Conservation (phyloP, 64 coral and sea anemone species). For the Dendronephthya gigantea region DNA sequence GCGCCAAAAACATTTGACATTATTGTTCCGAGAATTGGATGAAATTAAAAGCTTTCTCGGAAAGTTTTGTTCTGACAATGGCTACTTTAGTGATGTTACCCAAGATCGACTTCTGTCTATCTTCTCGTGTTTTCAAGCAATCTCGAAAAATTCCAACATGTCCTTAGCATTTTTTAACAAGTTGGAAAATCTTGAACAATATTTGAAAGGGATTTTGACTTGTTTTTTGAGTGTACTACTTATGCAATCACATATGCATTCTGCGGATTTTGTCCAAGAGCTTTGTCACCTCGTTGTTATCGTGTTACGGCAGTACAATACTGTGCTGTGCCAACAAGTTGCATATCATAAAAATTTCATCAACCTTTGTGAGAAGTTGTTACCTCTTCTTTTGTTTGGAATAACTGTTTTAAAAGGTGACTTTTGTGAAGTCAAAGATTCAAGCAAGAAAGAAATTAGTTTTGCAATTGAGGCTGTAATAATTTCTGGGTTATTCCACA, state of each 20-base stretch:
- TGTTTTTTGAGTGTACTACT: not conserved
- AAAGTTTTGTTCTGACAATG: not conserved
- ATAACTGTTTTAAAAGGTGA: not conserved
- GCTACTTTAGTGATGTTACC: not conserved
- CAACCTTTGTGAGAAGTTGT: not conserved
- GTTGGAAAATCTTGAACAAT: constrained; percentile 4
- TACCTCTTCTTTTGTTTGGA: not conserved
- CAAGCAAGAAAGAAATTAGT: not conserved
- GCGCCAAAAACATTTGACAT: not conserved
- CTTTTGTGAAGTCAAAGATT: not conserved
- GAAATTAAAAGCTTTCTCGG: not conserved
- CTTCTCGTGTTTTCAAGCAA: not conserved
- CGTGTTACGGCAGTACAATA: not conserved
- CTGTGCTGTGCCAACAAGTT: not conserved
- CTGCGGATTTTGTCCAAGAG: not conserved
- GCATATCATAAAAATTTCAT: not conserved
- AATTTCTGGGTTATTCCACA: not conserved
- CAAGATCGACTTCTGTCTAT: not conserved
- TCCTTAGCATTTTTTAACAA: not conserved
- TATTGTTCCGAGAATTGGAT: not conserved
- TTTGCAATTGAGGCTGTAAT: not conserved
- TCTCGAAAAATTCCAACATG: not conserved
- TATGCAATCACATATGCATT: not conserved
- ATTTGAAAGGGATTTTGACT: not conserved
- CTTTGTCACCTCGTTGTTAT: not conserved